These are phyloP conservation scores for Brachyptera putata DNA, from an alignment of 2,888 invertebrate species.

Conservation along the genomic window DNA sequence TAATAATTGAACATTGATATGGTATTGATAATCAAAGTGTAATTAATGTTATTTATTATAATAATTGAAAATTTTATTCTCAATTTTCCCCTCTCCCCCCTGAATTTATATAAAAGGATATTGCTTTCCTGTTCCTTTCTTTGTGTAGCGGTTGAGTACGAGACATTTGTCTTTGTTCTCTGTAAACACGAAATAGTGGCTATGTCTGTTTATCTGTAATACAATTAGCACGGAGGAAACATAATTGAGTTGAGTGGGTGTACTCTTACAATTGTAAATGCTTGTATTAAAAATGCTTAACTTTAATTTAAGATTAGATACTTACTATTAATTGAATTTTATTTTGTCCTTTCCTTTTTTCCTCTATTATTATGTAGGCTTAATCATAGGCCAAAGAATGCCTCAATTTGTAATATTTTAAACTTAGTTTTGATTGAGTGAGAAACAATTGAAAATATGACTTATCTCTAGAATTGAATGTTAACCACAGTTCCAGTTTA, in stretches of 20 bases:
- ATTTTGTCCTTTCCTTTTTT: too few species aligned
- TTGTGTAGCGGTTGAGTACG: constrained; percentile 5
- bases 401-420: too few species aligned
- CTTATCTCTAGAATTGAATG: too few species aligned
- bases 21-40: constrained; percentile 21
- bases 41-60: constrained; percentile 22
- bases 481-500: too few species aligned
- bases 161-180: not conserved
- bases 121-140: constrained; percentile 14
- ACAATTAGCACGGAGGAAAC: too few species aligned
- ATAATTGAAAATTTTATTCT: constrained; percentile 11
- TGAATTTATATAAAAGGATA: constrained; percentile 2
- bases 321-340: too few species aligned
- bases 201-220: too few species aligned
- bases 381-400: too few species aligned
- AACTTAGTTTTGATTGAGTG: too few species aligned
- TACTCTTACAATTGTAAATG: constrained; percentile 22
- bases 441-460: too few species aligned
- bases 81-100: constrained; percentile 13
- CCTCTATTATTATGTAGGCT: too few species aligned
- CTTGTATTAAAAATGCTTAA: constrained; percentile 28
- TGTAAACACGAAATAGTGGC: not conserved
- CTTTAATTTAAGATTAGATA: constrained; percentile 1
- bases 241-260: not conserved
- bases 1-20: constrained; percentile 11